A percentile compares a stretch with the other conserved stretches of the same genome.
Evolutionary conservation across 2,113 vertebrate species (phyloP).

Genomic region (Polypterus senegalus): DNA sequence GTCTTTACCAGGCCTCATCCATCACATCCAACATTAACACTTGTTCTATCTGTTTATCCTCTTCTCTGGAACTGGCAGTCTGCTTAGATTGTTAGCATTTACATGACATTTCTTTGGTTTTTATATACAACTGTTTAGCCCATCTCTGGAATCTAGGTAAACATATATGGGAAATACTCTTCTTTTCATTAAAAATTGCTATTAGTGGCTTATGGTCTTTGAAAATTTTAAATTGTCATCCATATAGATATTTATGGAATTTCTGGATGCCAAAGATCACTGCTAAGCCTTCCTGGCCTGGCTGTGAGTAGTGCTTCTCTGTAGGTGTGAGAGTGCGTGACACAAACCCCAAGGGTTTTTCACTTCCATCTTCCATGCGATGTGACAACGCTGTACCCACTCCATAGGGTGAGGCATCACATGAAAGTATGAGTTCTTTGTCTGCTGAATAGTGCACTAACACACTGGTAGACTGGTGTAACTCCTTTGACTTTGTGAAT

Average conservation of each 20-base stretch:
- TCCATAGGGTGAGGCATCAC: background rate
- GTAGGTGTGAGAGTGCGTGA: background rate
- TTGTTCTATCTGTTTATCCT: background rate
- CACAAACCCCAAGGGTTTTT: background rate
- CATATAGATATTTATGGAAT: constrained; percentile 9
- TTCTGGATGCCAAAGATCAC: constrained; percentile 8
- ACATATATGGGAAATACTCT: background rate
- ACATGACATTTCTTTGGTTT: background rate
- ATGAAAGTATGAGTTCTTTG: background rate
- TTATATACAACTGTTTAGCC: background rate
- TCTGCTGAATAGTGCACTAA: background rate
- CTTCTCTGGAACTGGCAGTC: background rate
- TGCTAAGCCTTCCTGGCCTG: background rate
- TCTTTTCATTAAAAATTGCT: background rate
- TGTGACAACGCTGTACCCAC: background rate
- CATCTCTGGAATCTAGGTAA: background rate
- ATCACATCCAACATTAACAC: constrained; percentile 12
- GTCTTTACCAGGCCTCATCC: background rate
- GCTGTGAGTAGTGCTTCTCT: background rate
- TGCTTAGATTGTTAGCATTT: background rate
- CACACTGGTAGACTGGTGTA: background rate
- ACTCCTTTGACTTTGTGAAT: background rate
- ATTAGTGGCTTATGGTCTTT: background rate
- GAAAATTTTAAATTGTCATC: background rate
- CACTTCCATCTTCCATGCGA: too few species aligned